Conservation (phyloP, 2,888 invertebrate species). For the Nymphalis c-album region DNA sequence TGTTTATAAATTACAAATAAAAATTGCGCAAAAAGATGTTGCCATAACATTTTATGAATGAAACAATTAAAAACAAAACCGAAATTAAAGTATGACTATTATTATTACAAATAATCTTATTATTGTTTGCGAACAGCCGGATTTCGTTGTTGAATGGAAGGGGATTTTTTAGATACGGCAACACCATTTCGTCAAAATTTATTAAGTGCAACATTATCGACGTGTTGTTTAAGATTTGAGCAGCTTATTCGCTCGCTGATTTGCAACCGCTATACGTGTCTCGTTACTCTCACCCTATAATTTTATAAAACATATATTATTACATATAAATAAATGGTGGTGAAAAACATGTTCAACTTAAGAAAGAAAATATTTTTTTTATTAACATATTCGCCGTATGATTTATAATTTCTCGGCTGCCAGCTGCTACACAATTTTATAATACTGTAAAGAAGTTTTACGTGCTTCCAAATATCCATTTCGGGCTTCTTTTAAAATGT, state of each 20-base stretch:
- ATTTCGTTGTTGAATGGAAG: conserved; percentile 21
- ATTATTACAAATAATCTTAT: conserved; percentile 4
- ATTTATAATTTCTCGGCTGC: background rate
- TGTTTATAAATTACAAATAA: conserved; percentile 10
- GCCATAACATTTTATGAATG: conserved; percentile 12
- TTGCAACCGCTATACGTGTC: conserved; percentile 93
- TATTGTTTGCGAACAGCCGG: conserved; percentile 11
- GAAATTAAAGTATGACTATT: background rate
- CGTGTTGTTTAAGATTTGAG: conserved; percentile 84
- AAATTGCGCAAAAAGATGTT: conserved; percentile 35
- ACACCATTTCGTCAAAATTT: conserved; percentile 22
- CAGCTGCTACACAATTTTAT: background rate
- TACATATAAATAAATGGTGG: conserved; percentile 5
- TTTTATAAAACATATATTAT: conserved; percentile 33
- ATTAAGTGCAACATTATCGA: conserved; percentile 2
- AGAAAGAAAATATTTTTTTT: background rate
- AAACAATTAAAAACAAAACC: no score
- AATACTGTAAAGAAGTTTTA: background rate
- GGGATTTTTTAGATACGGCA: conserved; percentile 19
- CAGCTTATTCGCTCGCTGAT: conserved; percentile 93
- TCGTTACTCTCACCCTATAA: conserved; percentile 91
- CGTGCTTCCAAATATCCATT: background rate
- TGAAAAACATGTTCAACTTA: background rate
- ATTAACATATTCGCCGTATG: no score
- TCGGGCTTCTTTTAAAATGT: background rate